Evolutionary conservation across 2,113 vertebrate species (phyloP), one percentile per base, ranked within the genome.

Genomic region (Rhipidura dahli): DNA sequence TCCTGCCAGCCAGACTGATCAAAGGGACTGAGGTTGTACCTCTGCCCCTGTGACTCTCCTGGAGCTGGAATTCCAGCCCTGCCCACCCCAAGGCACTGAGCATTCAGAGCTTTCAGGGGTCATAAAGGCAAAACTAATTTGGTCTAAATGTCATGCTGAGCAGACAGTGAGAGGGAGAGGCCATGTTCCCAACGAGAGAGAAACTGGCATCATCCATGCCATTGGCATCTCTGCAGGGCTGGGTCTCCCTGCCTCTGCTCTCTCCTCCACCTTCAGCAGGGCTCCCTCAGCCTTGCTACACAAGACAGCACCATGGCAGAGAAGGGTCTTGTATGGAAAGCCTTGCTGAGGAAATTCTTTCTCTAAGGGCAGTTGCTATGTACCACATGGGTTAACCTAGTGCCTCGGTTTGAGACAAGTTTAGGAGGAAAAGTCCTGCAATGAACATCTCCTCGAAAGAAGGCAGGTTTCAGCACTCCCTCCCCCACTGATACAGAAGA

Each of bases 1-100:
- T 76, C 22, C 40, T 64, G 65, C 69, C 85, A 87, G 65, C 63
- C 70, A 49, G 40, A 16, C 57, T 90, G 92, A 97, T 95, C 95
- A 97, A 95, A 96, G 90, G 60, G 22, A 13, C 72, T 16, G 5
- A 22, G 68, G 73, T 4, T 79, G 83, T 37, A n/a, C 69, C 82
- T 82, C 76, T 54, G 63, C 82, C 70, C 64, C 39, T 3, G 3
- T 3, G 28, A 10, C 47, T 78, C 49, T 60, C 15, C 44, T 8
- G 60, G 44, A n/a, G 73, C 49, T 5, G 28, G 23, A 49, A 47
- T 40, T 40, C 63, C 78, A 89, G 65, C 60, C 45, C 68, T 65
- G 59, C 16, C 69, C 2, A 13, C 33, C 21, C 54, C 39, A 35
- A 42, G 83, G 64, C 80, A 33, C 45, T 2, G 40, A 69, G 42